Evolutionary conservation across 2,888 invertebrate genomes (phyloP), one percentile per base, ranked within the genome.

Genomic region (Leptinotarsa juncta): DNA sequence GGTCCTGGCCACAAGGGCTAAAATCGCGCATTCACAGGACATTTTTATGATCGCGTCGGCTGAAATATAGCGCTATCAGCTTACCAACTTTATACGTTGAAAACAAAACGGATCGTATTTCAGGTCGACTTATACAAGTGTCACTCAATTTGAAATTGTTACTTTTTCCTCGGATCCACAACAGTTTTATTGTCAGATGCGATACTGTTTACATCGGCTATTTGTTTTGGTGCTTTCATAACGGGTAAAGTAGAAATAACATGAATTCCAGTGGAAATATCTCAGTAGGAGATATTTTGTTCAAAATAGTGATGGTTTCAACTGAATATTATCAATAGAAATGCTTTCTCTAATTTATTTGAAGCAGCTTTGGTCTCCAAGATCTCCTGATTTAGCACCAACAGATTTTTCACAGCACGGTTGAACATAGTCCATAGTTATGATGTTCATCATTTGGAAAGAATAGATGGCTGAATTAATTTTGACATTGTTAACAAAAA

Each of bases 51-150:
- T 85, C 86, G 83, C 84, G 86, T 85, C 87, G 87, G 86, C 84
- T 83, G 85, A 88, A 86, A 87, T 87, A 88, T 88, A 88, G 88
- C 87, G 85, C 87, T 88, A 88, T 88, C 88, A 87, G 83, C 86
- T 88, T 88, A 88, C 88, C 85, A 86, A 86, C 86, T 86, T 87
- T 86, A 87, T 87, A 85, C 83, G 86, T 83, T 86, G 87, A 87
- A 87, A 87, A 87, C 86, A 87, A 87, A 87, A 87, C 87, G 86
- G 85, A 87, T 88, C 86, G 86, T 86, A 85, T 88, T 87, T 86
- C 88, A 86, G 81, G 76, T 80, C 83, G 82, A 84, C 84, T 84
- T 85, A 85, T 85, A 85, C 85, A 85, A 86, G 85, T 85, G 86
- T 85, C 85, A 82, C 84, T 85, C 84, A 84, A 84, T 83, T 85